Conservation (phyloP, 2,888 invertebrate genomes). For the Morinoia aosen region DNA sequence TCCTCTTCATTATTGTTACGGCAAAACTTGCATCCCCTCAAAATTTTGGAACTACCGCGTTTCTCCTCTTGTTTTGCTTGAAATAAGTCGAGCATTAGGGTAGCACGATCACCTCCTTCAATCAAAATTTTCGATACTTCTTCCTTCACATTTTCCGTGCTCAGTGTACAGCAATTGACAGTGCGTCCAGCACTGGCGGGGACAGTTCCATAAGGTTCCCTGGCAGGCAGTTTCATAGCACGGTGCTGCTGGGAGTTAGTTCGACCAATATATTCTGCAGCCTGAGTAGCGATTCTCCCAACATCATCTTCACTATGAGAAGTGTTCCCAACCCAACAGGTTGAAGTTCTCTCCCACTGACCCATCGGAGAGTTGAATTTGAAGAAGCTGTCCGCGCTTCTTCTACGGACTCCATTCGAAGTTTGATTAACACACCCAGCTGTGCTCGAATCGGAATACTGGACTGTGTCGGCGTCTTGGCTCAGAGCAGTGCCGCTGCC, state of each 20-base stretch:
- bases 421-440: no score
- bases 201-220: neutral
- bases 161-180: neutral
- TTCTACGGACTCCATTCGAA: no score
- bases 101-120: neutral
- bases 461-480: no score
- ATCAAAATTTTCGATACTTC: neutral
- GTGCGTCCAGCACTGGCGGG: neutral
- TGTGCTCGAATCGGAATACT: no score
- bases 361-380: no score
- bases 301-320: neutral
- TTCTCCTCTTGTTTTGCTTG: neutral
- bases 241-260: neutral
- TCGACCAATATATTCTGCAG: neutral
- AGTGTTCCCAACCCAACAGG: neutral
- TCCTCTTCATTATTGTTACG: constrained; percentile 43
- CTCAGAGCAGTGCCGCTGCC: no score
- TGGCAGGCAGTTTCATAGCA: neutral
- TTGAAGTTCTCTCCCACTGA: no score
- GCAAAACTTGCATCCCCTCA: neutral
- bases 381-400: no score
- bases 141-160: neutral
- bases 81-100: neutral
- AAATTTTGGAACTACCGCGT: neutral
- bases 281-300: neutral